Percentiles rank a stretch among this genome's conserved stretches.
These are phyloP conservation scores for Scatophagus argus DNA, from an alignment of 2,113 vertebrate genomes.

Conservation along the genomic window DNA sequence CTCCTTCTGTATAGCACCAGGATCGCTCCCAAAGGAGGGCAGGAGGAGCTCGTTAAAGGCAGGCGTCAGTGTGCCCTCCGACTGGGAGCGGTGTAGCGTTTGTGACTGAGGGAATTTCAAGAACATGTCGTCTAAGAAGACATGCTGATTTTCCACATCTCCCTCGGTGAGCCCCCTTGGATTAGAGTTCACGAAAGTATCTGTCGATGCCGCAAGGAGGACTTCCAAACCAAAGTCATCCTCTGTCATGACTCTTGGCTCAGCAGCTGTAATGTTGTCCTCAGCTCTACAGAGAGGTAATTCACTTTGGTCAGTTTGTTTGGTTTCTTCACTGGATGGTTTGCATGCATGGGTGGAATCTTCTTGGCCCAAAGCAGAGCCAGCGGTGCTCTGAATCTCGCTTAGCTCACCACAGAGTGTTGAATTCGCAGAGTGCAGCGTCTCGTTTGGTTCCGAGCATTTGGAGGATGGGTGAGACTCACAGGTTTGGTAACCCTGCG, in stretches of 20 bases:
- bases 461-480: slow-evolving; percentile 53
- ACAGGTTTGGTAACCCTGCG: slow-evolving; percentile 82
- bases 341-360: not conserved
- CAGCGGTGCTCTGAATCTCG: not conserved
- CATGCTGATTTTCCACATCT: not conserved
- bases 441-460: slow-evolving; percentile 16
- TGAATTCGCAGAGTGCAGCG: slow-evolving; percentile 21
- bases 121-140: not conserved
- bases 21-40: slow-evolving; percentile 69
- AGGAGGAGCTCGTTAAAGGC: slow-evolving; percentile 60
- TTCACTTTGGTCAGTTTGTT: not conserved
- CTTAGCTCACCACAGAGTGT: slow-evolving; percentile 28
- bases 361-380: not conserved
- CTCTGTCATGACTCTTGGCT: slow-evolving; percentile 9
- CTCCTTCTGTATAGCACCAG: slow-evolving; percentile 27
- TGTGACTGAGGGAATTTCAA: not conserved
- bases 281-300: not conserved
- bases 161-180: not conserved
- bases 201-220: not conserved
- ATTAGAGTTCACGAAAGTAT: slow-evolving; percentile 8
- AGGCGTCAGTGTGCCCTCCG: slow-evolving; percentile 42
- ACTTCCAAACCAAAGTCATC: not conserved
- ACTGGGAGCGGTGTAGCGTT: slow-evolving; percentile 59
- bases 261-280: not conserved
- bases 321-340: not conserved